Evolutionary conservation across 2,888 invertebrate species (phyloP).

Genomic region (Diaprepes abbreviatus): DNA sequence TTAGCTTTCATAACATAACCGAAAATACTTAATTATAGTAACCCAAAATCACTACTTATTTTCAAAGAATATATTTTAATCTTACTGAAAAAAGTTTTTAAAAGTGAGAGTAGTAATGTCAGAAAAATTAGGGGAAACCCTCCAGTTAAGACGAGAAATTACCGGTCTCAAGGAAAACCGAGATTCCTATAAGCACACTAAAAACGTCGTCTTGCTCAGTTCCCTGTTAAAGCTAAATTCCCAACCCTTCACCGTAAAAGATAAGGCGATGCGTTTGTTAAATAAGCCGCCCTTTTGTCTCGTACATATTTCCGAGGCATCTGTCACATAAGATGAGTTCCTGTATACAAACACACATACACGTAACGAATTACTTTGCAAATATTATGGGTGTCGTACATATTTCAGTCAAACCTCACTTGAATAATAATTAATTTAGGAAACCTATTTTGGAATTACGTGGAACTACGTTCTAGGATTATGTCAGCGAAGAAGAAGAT

Average conservation of each 20-base stretch:
- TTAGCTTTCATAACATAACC: too few relatives aligned
- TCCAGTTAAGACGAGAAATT: too few relatives aligned
- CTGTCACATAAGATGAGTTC: not conserved
- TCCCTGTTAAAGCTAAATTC: not conserved
- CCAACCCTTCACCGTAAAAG: not conserved
- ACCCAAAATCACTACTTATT: too few relatives aligned
- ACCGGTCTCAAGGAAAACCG: too few relatives aligned
- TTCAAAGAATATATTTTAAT: too few relatives aligned
- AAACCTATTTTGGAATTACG: not conserved
- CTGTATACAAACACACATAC: not conserved
- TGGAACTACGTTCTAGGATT: not conserved
- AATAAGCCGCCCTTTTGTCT: not conserved
- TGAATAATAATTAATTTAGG: slow-evolving; percentile 22
- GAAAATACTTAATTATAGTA: too few relatives aligned
- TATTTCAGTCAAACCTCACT: slow-evolving; percentile 12
- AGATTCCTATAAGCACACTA: not conserved
- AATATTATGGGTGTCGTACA: slow-evolving; percentile 22
- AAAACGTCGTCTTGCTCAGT: not conserved
- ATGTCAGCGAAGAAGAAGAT: too few relatives aligned
- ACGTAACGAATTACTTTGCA: slow-evolving; percentile 10
- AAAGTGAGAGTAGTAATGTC: too few relatives aligned
- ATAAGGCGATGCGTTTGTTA: not conserved
- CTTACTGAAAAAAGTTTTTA: too few relatives aligned
- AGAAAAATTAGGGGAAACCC: too few relatives aligned
- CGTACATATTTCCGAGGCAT: not conserved